A percentile compares a stretch with the other conserved stretches of the same genome.
phyloP scores from a whole-genome alignment of 2,113 vertebrate genomes.

The Atractosteus spatula region DNA sequence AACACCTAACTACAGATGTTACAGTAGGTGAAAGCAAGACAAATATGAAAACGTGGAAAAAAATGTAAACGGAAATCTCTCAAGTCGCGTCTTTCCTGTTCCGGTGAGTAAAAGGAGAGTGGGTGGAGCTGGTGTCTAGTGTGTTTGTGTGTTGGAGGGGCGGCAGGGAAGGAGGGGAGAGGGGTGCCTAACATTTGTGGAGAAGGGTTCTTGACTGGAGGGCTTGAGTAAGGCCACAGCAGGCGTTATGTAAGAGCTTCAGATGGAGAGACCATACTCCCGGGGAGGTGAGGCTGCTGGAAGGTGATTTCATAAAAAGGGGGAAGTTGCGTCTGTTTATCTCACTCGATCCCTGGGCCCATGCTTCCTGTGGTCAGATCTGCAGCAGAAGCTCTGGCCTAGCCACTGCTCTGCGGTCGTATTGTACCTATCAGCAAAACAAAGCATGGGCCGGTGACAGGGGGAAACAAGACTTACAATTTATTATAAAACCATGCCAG shows the following conservation, averaged over 20 bases:
- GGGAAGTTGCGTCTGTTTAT: conserved; percentile 63
- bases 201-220: neutral
- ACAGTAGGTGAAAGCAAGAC: neutral
- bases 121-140: neutral
- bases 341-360: conserved; percentile 44
- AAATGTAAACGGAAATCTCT: neutral
- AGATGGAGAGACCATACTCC: neutral
- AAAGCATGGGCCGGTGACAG: conserved; percentile 26
- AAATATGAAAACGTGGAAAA: neutral
- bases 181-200: neutral
- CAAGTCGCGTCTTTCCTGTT: neutral
- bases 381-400: conserved; percentile 24
- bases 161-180: neutral
- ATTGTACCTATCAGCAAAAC: conserved; percentile 48
- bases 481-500: conserved; percentile 47
- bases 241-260: conserved; percentile 24
- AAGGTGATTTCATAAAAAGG: conserved; percentile 49
- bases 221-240: neutral
- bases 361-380: conserved; percentile 64
- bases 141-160: neutral
- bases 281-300: conserved; percentile 28
- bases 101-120: neutral
- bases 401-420: conserved; percentile 40
- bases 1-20: no score
- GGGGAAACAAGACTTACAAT: conserved; percentile 41